A percentile compares a stretch with the other conserved stretches of the same genome.
These are phyloP conservation scores for Yponomeuta malinellus DNA, from an alignment of 2,888 invertebrate species.

Conservation along the genomic window DNA sequence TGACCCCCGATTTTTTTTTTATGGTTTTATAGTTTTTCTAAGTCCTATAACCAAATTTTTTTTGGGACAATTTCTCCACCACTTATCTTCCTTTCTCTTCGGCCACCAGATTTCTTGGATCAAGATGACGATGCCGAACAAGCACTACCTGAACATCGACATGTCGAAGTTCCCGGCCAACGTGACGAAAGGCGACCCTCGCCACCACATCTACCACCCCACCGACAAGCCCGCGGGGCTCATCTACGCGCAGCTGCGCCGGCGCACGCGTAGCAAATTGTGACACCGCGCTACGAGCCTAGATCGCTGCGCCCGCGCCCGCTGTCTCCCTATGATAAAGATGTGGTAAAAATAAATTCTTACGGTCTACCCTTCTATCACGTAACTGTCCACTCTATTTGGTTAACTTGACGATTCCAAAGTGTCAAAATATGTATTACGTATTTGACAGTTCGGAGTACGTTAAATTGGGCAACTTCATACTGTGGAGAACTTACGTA, in stretches of 20 bases:
- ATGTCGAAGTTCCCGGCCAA: constrained; percentile 82
- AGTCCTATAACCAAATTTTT: no score
- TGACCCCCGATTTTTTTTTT: no score
- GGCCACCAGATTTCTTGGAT: constrained; percentile 78
- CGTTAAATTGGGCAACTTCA: no score
- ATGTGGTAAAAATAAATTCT: neutral
- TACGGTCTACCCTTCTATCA: no score
- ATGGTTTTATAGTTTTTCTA: no score
- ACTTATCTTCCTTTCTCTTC: constrained; percentile 22
- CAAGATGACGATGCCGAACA: constrained; percentile 87
- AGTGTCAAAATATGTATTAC: no score
- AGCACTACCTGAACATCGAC: constrained; percentile 86
- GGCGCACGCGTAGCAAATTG: constrained; percentile 74
- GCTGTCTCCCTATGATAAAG: neutral
- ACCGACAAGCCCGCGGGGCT: constrained; percentile 87
- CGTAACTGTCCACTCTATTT: no score
- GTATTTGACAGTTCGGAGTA: no score
- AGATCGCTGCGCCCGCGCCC: constrained; percentile 17
- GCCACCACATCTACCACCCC: constrained; percentile 82
- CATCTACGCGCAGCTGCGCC: constrained; percentile 82
- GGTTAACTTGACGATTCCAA: no score
- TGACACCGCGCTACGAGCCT: constrained; percentile 43
- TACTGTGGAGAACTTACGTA: no score
- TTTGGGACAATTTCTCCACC: no score
- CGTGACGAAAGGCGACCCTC: constrained; percentile 78